Conservation (phyloP, 2,797 vertebrate species). For the Rhyacichthys aspro region DNA sequence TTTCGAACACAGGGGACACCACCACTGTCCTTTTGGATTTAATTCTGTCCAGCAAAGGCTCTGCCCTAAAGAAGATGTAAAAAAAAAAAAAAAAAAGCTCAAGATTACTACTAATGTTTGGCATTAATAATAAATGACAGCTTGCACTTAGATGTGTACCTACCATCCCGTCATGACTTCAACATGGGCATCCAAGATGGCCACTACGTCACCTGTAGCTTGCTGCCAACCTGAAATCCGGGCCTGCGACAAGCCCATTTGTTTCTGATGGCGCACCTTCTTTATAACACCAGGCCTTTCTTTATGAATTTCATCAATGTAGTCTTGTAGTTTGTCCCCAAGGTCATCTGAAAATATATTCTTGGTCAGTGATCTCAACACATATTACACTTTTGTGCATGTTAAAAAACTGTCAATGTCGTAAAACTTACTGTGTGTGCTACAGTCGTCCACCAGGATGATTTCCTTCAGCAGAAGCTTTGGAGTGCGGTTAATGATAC, state of each 20-base stretch:
- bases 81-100: conserved; percentile 15
- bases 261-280: conserved; percentile 63
- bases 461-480: conserved; percentile 77
- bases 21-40: conserved; percentile 77
- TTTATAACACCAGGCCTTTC: conserved; percentile 67
- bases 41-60: conserved; percentile 78
- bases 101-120: neutral
- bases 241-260: conserved; percentile 74
- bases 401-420: too few relatives aligned
- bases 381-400: too few relatives aligned
- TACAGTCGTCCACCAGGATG: conserved; percentile 81
- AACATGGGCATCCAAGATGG: conserved; percentile 81
- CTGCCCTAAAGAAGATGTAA: conserved; percentile 64
- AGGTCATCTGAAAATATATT: conserved; percentile 66
- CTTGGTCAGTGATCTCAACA: neutral
- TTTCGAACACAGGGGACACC: conserved; percentile 79
- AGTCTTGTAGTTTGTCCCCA: conserved; percentile 38
- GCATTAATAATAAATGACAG: too few relatives aligned
- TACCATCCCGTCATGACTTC: conserved; percentile 75
- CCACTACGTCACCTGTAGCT: conserved; percentile 75
- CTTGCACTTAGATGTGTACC: neutral
- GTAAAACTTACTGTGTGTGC: conserved; percentile 75
- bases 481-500: conserved; percentile 75
- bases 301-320: conserved; percentile 49
- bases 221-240: conserved; percentile 72